These are phyloP conservation scores for Camponotus vicinus DNA, from an alignment of 1,140 invertebrate species.

Conservation along the genomic window DNA sequence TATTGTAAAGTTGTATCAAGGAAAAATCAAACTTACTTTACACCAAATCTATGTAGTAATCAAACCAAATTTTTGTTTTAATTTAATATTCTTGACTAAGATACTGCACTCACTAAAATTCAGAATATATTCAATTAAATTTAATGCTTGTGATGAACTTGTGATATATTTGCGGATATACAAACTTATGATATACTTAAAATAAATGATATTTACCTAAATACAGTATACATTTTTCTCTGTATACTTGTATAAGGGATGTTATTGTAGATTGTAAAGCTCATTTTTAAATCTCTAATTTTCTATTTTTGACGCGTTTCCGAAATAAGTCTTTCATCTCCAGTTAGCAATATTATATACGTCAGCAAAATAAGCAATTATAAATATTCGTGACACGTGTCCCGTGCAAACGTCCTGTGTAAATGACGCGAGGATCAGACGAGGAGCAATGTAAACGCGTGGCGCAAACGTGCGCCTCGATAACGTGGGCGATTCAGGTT, in stretches of 20 bases:
- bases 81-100: too few species aligned
- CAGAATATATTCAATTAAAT: too few species aligned
- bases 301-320: not conserved
- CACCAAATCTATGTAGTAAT: too few species aligned
- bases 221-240: too few species aligned
- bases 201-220: too few species aligned
- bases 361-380: not conserved
- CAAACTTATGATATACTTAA: too few species aligned
- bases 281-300: constrained; percentile 5
- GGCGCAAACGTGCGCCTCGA: constrained; percentile 26
- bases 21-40: too few species aligned
- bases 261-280: not conserved
- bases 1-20: too few species aligned
- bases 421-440: constrained; percentile 34
- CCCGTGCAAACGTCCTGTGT: constrained; percentile 1
- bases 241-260: not conserved
- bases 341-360: not conserved
- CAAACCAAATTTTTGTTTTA: too few species aligned
- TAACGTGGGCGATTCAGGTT: constrained; percentile 11
- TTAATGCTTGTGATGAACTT: too few species aligned
- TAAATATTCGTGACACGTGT: constrained; percentile 18
- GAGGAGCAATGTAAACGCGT: constrained; percentile 11
- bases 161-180: too few species aligned
- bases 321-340: not conserved
- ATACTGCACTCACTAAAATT: too few species aligned